Evolutionary conservation across 1,140 invertebrate species (phyloP).

Genomic region (Sinella curviseta): DNA sequence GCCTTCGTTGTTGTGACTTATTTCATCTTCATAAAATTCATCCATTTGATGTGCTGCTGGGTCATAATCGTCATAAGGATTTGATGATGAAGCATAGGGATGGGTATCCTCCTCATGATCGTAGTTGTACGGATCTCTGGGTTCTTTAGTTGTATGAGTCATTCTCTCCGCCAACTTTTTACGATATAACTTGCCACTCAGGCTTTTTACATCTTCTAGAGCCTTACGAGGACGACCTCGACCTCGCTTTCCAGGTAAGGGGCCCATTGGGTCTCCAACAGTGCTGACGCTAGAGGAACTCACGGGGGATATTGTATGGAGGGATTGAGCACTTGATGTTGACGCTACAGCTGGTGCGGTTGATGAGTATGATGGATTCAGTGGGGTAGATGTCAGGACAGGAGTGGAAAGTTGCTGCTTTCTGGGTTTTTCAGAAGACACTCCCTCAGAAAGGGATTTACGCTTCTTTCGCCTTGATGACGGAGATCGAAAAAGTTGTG

Average conservation of each 20-base stretch:
- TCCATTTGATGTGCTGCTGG: not conserved
- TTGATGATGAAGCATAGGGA: not conserved
- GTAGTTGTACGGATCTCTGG: no score
- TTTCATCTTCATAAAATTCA: not conserved
- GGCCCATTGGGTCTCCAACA: not conserved
- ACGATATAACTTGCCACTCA: not conserved
- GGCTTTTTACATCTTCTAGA: conserved; percentile 12
- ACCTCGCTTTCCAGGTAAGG: not conserved
- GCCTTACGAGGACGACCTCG: not conserved
- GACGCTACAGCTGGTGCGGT: no score
- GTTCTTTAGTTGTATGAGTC: not conserved
- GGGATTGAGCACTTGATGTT: not conserved
- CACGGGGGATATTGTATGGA: not conserved
- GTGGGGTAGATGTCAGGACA: no score
- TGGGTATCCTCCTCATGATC: no score
- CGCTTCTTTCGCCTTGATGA: not conserved
- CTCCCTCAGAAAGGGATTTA: not conserved
- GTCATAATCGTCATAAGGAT: not conserved
- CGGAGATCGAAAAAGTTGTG: not conserved
- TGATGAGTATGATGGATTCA: no score
- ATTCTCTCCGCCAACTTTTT: not conserved
- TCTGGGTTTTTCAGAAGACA: no score
- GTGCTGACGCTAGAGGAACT: not conserved
- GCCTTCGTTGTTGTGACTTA: no score
- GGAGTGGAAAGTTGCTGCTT: no score